These are phyloP conservation scores for Entomobrya proxima DNA, from an alignment of 2,888 invertebrate species.

Conservation along the genomic window DNA sequence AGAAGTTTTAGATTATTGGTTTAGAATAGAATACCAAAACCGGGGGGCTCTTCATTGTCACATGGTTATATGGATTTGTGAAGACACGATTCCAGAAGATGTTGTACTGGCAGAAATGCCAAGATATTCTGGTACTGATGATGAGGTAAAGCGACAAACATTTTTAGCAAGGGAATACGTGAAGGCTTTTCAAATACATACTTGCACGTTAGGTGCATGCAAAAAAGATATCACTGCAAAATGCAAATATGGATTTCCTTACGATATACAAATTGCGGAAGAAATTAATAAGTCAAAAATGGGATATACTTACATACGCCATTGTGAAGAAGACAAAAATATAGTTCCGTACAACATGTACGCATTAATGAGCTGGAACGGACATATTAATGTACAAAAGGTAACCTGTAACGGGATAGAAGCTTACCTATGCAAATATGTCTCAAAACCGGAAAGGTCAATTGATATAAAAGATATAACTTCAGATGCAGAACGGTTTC, in stretches of 20 bases:
- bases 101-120: constrained; percentile 41
- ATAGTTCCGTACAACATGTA: constrained; percentile 20
- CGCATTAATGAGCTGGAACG: constrained; percentile 29
- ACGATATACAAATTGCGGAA: not conserved
- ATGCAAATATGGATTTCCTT: constrained; percentile 43
- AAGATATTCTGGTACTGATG: constrained; percentile 3
- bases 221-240: not conserved
- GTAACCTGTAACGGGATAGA: constrained; percentile 25
- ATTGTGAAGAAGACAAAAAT: constrained; percentile 18
- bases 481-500: not conserved
- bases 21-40: constrained; percentile 30
- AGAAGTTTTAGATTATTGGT: constrained; percentile 36
- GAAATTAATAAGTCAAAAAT: not conserved
- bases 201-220: not conserved
- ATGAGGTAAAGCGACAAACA: not conserved
- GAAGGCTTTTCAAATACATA: constrained; percentile 12
- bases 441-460: constrained; percentile 28
- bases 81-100: constrained; percentile 23
- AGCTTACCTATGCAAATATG: constrained; percentile 23
- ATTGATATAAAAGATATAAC: constrained; percentile 8
- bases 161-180: constrained; percentile 25
- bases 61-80: constrained; percentile 29
- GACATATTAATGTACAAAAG: constrained; percentile 30
- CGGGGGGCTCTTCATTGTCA: constrained; percentile 31
- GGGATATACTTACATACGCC: constrained; percentile 4